Conservation (phyloP, 1,140 invertebrate genomes). For the Leptonema lineaticorne region DNA sequence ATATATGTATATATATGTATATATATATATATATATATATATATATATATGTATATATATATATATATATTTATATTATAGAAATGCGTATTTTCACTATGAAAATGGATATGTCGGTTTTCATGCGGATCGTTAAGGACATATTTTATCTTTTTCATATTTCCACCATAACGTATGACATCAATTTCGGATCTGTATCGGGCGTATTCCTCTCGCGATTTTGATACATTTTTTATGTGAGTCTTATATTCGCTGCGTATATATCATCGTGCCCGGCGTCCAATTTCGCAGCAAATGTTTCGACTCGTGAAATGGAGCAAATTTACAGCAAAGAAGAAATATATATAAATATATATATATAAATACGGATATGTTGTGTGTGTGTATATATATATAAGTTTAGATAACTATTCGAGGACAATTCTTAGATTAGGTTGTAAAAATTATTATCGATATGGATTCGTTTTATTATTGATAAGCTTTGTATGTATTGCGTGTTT, state of each 20-base stretch:
- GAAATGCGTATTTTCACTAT: too few species aligned
- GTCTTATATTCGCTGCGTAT: constrained; percentile 10
- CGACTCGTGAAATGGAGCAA: constrained; percentile 12
- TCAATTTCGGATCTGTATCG: constrained; percentile 27
- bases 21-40: neutral
- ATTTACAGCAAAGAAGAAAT: neutral
- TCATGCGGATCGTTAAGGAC: constrained; percentile 26
- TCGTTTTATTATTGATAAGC: neutral
- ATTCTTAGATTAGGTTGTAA: too few species aligned
- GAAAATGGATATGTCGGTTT: constrained; percentile 26
- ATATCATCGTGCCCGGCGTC: constrained; percentile 6
- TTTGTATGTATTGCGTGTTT: neutral
- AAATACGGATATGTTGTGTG: too few species aligned
- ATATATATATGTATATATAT: neutral
- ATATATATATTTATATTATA: too few species aligned
- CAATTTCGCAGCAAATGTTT: constrained; percentile 18
- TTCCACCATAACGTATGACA: constrained; percentile 22
- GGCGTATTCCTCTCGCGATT: constrained; percentile 15
- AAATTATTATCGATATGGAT: too few species aligned
- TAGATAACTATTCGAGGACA: too few species aligned
- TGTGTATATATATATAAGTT: too few species aligned
- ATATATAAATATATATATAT: neutral
- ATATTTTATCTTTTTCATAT: constrained; percentile 29
- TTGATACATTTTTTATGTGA: constrained; percentile 11
- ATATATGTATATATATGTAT: neutral